Evolutionary conservation across 2,888 invertebrate species (phyloP), one percentile per base, ranked within the genome.

Genomic region (Calliphora vomitoria): DNA sequence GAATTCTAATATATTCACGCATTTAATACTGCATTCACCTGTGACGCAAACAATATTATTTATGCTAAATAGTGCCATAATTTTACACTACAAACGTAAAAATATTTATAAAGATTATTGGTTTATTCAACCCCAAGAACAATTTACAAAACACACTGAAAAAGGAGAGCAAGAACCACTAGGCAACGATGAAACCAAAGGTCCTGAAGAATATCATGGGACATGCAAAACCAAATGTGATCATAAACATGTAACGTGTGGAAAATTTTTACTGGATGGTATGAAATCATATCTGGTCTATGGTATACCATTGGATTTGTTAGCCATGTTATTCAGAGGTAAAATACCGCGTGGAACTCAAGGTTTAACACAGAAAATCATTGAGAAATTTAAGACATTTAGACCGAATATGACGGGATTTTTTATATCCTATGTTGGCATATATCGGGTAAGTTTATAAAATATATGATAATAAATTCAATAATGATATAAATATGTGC

Each of bases 1-100:
- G 66, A 82, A 88, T 15, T 78, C 76, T 10, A 90, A 90, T 85
- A 58, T 68, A 18, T 4, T 90, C 1, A 89, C 90, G 15, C 83
- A 79, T 35, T 18, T 83, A n/a, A 64, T 92, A 18, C 41, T 78
- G 6, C 62, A 89, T 4, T 92, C 92, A 0, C 83, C 85, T n/a
- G 6, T 69, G 0, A 25, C 90, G 4, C 91, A 91, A 80, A 91
- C 91, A 4, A 25, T 91, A 25, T 10, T 92, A 15, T 93, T 93
- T 81, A 93, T 93, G 93, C 31, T 87, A 20, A 90, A 89, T 82
- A 93, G 92, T 58, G 82, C 90, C 1, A 38, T 91, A 13, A 89
- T 92, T 18, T 74, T 93, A 53, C 89, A 91, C 60, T 89, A 89
- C 50, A 89, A 90, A 20, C 90, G 88, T 13, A 85, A 71, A 0